phyloP scores from a whole-genome alignment of 2,888 invertebrate species.

The Pocota personata region DNA sequence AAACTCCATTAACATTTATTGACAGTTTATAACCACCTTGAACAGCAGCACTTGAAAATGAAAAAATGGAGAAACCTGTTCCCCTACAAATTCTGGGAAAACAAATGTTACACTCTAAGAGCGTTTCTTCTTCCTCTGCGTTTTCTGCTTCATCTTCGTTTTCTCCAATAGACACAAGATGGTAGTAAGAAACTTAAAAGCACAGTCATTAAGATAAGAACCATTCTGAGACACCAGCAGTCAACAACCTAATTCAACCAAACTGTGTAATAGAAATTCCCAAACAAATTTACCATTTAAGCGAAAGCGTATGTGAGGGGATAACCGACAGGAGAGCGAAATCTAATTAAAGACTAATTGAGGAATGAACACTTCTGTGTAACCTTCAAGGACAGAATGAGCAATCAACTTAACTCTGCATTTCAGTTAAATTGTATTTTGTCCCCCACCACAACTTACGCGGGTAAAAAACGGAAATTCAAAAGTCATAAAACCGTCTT shows the following conservation, averaged over 20 bases:
- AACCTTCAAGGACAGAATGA: slow-evolving; percentile 48
- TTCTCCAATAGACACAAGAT: not conserved
- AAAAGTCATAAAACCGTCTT: slow-evolving; percentile 36
- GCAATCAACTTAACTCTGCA: slow-evolving; percentile 53
- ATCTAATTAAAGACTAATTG: slow-evolving; percentile 69
- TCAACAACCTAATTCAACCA: slow-evolving; percentile 38
- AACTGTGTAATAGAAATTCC: slow-evolving; percentile 40
- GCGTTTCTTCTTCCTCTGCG: not conserved
- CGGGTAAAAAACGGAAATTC: not conserved
- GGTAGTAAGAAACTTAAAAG: slow-evolving; percentile 29
- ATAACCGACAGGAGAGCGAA: not conserved
- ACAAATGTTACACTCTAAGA: slow-evolving; percentile 15
- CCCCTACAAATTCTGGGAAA: not conserved
- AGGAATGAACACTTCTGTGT: slow-evolving; percentile 47
- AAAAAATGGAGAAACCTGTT: slow-evolving; percentile 22
- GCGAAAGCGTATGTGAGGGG: not conserved
- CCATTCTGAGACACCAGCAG: slow-evolving; percentile 23
- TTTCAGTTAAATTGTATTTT: slow-evolving; percentile 27
- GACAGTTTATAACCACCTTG: slow-evolving; percentile 12
- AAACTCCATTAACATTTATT: slow-evolving; percentile 47
- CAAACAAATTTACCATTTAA: slow-evolving; percentile 24
- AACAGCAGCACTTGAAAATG: not conserved
- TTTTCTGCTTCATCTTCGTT: not conserved
- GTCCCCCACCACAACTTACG: not conserved
- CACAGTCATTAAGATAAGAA: slow-evolving; percentile 43